Evolutionary conservation across 2,888 invertebrate genomes (phyloP), one percentile per base, ranked within the genome.

Genomic region (Drosophila paucipuncta): DNA sequence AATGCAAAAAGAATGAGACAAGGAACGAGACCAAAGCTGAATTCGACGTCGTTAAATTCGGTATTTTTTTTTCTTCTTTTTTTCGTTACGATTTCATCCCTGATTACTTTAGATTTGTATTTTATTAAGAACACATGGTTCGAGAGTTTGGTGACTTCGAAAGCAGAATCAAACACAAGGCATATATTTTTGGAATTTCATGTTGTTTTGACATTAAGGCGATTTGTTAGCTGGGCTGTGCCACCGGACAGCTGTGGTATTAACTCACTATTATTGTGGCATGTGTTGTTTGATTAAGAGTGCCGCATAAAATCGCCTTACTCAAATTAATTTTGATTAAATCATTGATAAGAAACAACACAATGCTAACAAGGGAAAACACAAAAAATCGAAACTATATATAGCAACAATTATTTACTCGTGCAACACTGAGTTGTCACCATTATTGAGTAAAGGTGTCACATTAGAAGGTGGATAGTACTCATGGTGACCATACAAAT

Each of bases 41-140:
- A 43, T 43, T 54, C 49, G 43, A 60, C 63, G 55, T 66, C 80
- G 80, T 74, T 71, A 77, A 82, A 83, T 86, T 85, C 82, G 73
- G 80, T 73, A 75, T 85, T 83, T 76, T 62, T 43, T 62, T 43
- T 65, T 52, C 83, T 85, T 73, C 49, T 47, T 62, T 49, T 63
- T 62, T 25, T 47, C 11, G n/a, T 43, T 22, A 43, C n/a, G 43
- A 53, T 31, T 47, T 73, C 59, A 60, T 79, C 76, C 84, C 75
- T 82, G 85, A 80, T 85, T 85, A 73, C 74, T 78, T 74, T 69
- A 73, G 89, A 86, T 84, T 89, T 84, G 89, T 86, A 84, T 85
- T 89, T 85, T 76, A 85, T 85, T 86, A 80, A 75, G 68, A 73
- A 69, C 76, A 87, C 79, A 85, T 83, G 83, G 64, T 79, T 64